phyloP scores from a whole-genome alignment of 1,140 invertebrate genomes.

The Bombus huntii region DNA sequence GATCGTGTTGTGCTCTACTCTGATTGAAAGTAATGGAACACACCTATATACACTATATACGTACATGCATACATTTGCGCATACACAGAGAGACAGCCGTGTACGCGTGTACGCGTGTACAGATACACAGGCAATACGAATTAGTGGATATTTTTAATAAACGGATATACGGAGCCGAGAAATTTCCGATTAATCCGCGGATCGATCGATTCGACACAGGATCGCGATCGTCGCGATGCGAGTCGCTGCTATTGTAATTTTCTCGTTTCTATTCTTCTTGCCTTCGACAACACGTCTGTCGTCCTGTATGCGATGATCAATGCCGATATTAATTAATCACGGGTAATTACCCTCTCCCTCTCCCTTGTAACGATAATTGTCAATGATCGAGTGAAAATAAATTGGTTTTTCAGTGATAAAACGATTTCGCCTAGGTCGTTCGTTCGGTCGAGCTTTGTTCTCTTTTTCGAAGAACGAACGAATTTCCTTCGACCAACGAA shows the following conservation, averaged over 20 bases:
- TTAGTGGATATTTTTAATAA: constrained; percentile 82
- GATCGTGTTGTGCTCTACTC: constrained; percentile 74
- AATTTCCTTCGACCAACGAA: too few relatives aligned
- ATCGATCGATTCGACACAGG: too few relatives aligned
- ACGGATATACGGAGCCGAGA: constrained; percentile 72
- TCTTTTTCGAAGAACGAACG: fast-evolving
- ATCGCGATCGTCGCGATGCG: neutral
- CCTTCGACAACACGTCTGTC: neutral
- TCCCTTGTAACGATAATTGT: constrained; percentile 10
- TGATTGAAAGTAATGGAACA: constrained; percentile 80
- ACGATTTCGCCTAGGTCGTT: neutral
- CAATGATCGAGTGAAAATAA: constrained; percentile 25
- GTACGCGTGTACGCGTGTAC: constrained; percentile 26
- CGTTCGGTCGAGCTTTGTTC: too few relatives aligned
- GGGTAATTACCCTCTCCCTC: neutral
- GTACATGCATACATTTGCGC: constrained; percentile 10
- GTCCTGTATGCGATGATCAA: neutral
- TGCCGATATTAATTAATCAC: neutral
- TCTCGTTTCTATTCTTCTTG: constrained; percentile 8
- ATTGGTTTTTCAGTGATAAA: constrained; percentile 5
- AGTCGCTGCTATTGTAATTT: neutral
- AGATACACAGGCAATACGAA: constrained; percentile 71
- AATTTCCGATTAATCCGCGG: neutral
- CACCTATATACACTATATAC: constrained; percentile 17
- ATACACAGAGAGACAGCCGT: constrained; percentile 32